These are phyloP conservation scores for Poecilobothrus nobilitatus DNA, from an alignment of 2,888 invertebrate genomes.

Conservation along the genomic window DNA sequence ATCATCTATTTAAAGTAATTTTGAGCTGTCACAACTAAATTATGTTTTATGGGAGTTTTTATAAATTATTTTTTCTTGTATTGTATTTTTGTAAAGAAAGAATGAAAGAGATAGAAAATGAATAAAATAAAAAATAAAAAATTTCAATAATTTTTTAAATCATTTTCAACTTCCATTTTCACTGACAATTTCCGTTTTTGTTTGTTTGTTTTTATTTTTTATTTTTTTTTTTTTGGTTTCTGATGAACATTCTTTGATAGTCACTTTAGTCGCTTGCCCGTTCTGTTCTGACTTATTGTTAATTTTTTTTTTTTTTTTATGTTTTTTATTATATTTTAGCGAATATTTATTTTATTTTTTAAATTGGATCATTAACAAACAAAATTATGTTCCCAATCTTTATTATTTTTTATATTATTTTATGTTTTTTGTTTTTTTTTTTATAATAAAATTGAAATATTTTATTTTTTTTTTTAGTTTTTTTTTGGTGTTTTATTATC, in stretches of 20 bases:
- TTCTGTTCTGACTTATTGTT: too few species aligned
- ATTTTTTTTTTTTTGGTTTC: too few species aligned
- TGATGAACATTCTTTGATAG: too few species aligned
- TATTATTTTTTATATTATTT: neutral
- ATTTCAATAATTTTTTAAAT: neutral
- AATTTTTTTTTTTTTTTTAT: too few species aligned
- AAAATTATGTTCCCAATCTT: conserved; percentile 3
- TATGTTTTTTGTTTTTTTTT: too few species aligned
- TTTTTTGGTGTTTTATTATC: neutral
- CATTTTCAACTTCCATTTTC: neutral
- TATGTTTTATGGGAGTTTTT: conserved; percentile 5
- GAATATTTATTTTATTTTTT: neutral
- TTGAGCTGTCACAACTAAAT: neutral
- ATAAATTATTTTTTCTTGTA: neutral
- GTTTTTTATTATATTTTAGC: too few species aligned
- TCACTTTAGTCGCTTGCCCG: too few species aligned
- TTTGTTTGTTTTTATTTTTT: neutral
- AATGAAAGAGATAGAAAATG: too few species aligned
- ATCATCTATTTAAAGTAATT: neutral
- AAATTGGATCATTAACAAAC: conserved; percentile 6
- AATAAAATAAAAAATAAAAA: too few species aligned
- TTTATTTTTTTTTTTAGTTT: neutral
- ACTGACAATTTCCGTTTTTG: neutral
- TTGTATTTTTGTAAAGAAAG: too few species aligned
- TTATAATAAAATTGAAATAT: conserved; percentile 1